Conservation (phyloP, 2,797 vertebrate species). For the Bradypodion ventrale region DNA sequence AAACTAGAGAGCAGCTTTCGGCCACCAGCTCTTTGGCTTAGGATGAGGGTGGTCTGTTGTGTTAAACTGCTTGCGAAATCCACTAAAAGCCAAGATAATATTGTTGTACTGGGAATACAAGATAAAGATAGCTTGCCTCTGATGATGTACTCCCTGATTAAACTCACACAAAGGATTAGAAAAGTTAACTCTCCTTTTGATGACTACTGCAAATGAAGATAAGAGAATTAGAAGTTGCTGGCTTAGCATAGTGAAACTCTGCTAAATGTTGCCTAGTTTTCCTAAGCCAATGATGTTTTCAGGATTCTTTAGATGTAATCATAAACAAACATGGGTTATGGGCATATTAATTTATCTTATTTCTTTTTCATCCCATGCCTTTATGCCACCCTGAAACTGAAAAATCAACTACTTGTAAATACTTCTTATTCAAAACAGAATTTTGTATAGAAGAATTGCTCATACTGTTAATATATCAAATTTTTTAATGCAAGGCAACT, state of each 20-base stretch:
- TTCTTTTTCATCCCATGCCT: too few species aligned
- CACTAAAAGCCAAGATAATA: background rate
- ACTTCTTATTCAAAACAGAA: background rate
- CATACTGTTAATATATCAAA: too few species aligned
- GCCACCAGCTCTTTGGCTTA: background rate
- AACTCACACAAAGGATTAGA: background rate
- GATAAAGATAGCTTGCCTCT: background rate
- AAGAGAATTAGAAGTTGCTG: background rate
- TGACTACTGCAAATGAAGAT: slow-evolving; percentile 21
- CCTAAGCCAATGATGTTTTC: background rate
- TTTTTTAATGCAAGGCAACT: too few species aligned
- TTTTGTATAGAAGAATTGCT: too few species aligned
- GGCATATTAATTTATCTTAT: background rate
- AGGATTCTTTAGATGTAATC: slow-evolving; percentile 10
- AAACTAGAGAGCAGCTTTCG: background rate
- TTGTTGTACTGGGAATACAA: background rate
- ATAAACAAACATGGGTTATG: background rate
- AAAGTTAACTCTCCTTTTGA: slow-evolving; percentile 27
- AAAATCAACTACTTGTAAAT: background rate
- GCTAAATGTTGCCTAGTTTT: background rate
- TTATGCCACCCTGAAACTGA: background rate
- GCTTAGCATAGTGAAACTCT: background rate
- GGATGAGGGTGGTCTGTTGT: background rate
- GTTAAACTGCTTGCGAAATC: slow-evolving; percentile 14
- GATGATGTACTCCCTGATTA: background rate